phyloP scores from a whole-genome alignment of 2,888 invertebrate species.

The Phengaris arion region DNA sequence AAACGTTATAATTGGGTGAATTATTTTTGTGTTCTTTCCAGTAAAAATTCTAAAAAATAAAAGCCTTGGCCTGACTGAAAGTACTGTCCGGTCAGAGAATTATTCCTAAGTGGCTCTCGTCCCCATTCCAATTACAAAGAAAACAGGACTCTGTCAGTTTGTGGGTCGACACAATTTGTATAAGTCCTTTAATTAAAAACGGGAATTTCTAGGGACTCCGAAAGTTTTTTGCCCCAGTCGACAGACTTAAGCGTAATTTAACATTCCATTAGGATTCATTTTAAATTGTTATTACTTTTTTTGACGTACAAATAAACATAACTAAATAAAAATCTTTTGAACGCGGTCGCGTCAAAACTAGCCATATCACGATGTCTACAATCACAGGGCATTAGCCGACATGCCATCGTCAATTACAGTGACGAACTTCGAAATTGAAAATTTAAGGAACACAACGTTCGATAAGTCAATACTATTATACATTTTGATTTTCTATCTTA shows the following conservation, averaged over 20 bases:
- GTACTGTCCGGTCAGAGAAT: neutral
- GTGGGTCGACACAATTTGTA: slow-evolving; percentile 9
- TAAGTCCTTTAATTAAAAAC: slow-evolving; percentile 9
- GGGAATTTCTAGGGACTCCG: neutral
- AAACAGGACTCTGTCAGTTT: neutral
- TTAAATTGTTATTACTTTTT: neutral
- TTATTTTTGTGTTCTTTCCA: too few species aligned
- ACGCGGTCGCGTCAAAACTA: too few species aligned
- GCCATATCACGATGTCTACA: too few species aligned
- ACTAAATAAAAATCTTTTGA: too few species aligned
- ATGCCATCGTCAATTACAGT: too few species aligned
- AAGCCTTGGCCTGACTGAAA: neutral
- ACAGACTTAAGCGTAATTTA: neutral
- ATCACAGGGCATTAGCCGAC: too few species aligned
- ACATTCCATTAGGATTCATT: neutral
- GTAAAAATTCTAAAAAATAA: neutral
- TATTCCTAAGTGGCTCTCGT: neutral
- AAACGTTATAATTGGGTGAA: too few species aligned
- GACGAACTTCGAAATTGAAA: too few species aligned
- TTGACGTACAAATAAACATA: too few species aligned
- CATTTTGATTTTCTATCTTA: too few species aligned
- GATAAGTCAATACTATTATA: too few species aligned
- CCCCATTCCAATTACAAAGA: neutral
- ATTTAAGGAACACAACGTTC: too few species aligned
- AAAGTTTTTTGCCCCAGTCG: neutral